Percentiles rank a stretch among this genome's conserved stretches.
These are phyloP conservation scores for Limnodromus scolopaceus DNA, from an alignment of 2,797 vertebrate genomes.

Conservation along the genomic window DNA sequence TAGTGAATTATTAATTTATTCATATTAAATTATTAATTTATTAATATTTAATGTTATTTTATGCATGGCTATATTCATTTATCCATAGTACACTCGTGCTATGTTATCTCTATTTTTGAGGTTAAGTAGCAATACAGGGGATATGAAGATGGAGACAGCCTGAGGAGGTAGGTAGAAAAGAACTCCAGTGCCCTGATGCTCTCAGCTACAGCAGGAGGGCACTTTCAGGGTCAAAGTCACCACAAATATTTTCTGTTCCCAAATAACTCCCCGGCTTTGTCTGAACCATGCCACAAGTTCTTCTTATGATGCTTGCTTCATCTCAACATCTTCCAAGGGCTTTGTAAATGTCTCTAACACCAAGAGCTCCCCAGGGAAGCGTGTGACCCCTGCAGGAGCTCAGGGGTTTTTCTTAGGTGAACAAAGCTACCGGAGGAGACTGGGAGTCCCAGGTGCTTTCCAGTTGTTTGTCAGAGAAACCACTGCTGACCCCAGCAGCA, in stretches of 20 bases:
- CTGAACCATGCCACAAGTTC: not conserved
- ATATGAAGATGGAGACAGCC: not conserved
- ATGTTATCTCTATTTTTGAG: accelerated
- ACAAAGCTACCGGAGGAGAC: accelerated
- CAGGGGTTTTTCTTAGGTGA: not conserved
- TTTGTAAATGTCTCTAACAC: accelerated
- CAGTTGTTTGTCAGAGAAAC: not conserved
- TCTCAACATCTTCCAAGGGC: not conserved
- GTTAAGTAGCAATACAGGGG: not conserved
- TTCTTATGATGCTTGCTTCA: not conserved
- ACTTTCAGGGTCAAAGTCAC: not conserved
- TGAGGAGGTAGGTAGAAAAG: not conserved
- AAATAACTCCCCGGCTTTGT: accelerated
- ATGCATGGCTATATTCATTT: not conserved
- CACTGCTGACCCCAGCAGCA: not conserved
- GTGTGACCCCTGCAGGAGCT: not conserved
- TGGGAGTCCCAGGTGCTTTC: conserved; percentile 20
- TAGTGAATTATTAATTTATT: accelerated
- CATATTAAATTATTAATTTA: not conserved
- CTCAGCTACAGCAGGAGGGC: not conserved
- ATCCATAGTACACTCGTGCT: not conserved
- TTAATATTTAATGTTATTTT: not conserved
- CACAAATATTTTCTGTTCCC: not conserved
- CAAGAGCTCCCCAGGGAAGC: accelerated
- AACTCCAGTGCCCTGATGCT: accelerated